Evolutionary conservation across 2,797 vertebrate genomes (phyloP), one percentile per base, ranked within the genome.

Genomic region (Varecia variegata): DNA sequence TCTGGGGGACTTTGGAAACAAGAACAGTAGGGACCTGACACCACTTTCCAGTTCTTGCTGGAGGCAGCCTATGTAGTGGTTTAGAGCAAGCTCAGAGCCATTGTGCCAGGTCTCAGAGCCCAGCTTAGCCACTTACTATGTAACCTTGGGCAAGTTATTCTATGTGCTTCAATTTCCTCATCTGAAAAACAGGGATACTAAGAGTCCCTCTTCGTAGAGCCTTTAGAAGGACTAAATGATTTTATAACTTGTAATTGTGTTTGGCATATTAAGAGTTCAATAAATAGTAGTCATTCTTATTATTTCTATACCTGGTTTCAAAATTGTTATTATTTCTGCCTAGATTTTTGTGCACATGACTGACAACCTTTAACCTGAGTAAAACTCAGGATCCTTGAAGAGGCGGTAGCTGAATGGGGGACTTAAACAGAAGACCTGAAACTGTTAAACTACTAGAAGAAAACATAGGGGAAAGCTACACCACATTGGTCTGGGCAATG

Each of bases 291-390:
- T 73, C 68, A 21, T 62, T 70, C 17, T 76, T 50, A 54, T 50
- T 92, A 88, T 93, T 93, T 68, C 62, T 91, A 76, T 54, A 54
- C 15, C 25, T 77, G 25, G 8, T 71, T 88, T 83, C 68, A 83
- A 77, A 93, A 54, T 70, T 70, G 38, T 86, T 74, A 73, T 93
- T 87, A 85, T 38, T 93, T 90, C n/a, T 79, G 65, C 47, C 11
- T 79, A 40, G 4, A 25, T 38, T 77, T 93, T 92, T 77, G 35
- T 32, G 56, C 35, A 62, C 18, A 84, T 25, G 79, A 70, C 30
- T 71, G 23, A 27, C 58, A 35, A 40, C 30, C 18, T 84, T 60
- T 88, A 43, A 83, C 50, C 50, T 43, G 38, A 90, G 10, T 80
- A 71, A 85, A 18, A 14, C 35, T 47, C 32, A 52, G 47, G 40